These are phyloP conservation scores for Trypoxylus dichotomus DNA, from an alignment of 1,140 invertebrate species.

Conservation along the genomic window DNA sequence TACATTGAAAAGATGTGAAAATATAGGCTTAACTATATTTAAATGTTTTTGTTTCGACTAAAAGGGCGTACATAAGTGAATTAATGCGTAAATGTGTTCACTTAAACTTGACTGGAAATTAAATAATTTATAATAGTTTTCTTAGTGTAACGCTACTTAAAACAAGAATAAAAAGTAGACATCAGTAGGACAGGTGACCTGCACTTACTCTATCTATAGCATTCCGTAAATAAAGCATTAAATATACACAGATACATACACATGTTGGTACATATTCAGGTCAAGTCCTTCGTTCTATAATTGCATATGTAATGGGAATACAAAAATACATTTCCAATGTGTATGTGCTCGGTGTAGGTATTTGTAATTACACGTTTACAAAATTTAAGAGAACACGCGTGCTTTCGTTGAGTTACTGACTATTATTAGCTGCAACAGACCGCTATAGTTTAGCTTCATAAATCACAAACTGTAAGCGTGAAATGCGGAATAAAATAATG, in stretches of 20 bases:
- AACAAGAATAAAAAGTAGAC: no score
- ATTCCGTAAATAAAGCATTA: not conserved
- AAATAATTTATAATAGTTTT: no score
- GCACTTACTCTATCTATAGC: not conserved
- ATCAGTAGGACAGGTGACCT: not conserved
- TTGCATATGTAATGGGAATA: conserved; percentile 1
- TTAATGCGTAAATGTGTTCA: no score
- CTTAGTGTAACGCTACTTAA: no score
- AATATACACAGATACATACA: not conserved
- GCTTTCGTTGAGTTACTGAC: not conserved
- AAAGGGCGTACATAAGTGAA: no score
- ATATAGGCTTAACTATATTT: no score
- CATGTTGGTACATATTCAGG: not conserved
- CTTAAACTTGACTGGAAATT: no score
- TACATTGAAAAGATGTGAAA: no score
- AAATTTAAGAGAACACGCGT: not conserved
- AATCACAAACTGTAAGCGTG: no score
- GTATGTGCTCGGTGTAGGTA: not conserved
- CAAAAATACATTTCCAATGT: not conserved
- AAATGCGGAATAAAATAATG: not conserved
- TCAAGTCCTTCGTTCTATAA: not conserved
- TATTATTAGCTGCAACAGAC: not conserved
- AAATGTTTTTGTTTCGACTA: no score
- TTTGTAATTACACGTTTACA: not conserved
- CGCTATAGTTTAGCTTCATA: not conserved